phyloP scores from a whole-genome alignment of 37 sponge, comb jelly and placozoan genomes.

The Oscarella lobularis region DNA sequence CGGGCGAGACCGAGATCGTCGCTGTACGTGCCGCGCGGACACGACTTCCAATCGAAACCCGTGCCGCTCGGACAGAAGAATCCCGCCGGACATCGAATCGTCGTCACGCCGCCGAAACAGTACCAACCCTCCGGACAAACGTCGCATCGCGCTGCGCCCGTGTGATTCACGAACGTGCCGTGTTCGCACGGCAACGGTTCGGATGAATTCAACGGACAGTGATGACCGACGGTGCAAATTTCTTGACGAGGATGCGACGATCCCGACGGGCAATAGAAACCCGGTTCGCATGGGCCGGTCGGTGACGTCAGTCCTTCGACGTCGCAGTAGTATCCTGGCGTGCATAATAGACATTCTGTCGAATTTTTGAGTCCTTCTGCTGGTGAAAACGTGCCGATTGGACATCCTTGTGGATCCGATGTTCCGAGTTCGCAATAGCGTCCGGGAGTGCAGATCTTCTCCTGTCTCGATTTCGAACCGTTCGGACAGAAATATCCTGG shows the following conservation, averaged over 20 bases:
- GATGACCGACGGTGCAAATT: slow-evolving; percentile 24
- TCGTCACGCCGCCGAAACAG: slow-evolving; percentile 6
- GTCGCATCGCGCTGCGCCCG: slow-evolving; percentile 8
- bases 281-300: not conserved
- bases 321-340: slow-evolving; percentile 21
- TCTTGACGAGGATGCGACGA: not conserved
- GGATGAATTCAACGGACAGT: slow-evolving; percentile 15
- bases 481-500: slow-evolving; percentile 12
- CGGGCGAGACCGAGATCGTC: slow-evolving; percentile 11
- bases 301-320: not conserved
- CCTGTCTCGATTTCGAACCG: slow-evolving; percentile 6
- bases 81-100: slow-evolving; percentile 18
- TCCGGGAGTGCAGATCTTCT: slow-evolving; percentile 16
- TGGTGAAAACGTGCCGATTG: slow-evolving; percentile 18
- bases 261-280: not conserved
- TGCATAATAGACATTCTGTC: slow-evolving; percentile 8
- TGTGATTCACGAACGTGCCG: slow-evolving; percentile 13
- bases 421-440: slow-evolving; percentile 21
- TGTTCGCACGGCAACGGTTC: slow-evolving; percentile 10
- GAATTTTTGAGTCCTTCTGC: not conserved
- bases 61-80: slow-evolving; percentile 22
- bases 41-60: not conserved
- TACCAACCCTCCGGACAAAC: slow-evolving; percentile 24
- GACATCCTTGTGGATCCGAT: slow-evolving; percentile 5
- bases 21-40: slow-evolving; percentile 19